A percentile compares a stretch with the other conserved stretches of the same genome.
Evolutionary conservation across 2,888 invertebrate species (phyloP).

Genomic region (Drosophila austrosaltans): DNA sequence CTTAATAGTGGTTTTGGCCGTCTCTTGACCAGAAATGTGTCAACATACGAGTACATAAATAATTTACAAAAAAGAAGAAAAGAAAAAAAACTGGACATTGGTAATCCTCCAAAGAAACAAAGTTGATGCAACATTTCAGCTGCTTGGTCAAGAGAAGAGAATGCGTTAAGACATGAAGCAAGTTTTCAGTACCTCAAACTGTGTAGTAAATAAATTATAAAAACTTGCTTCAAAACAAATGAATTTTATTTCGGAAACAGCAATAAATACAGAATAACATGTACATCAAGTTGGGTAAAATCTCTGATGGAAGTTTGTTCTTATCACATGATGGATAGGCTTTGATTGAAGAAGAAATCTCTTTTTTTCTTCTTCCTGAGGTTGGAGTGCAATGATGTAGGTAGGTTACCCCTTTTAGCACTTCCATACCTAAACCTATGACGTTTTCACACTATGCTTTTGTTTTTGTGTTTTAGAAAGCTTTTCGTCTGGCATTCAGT

Average conservation of each 20-base stretch:
- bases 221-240: too few relatives aligned
- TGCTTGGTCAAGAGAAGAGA: background rate
- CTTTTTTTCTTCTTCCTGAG: too few relatives aligned
- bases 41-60: slow-evolving; percentile 27
- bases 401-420: too few relatives aligned
- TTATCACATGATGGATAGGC: too few relatives aligned
- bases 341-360: too few relatives aligned
- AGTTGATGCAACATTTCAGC: slow-evolving; percentile 11
- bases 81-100: slow-evolving; percentile 19
- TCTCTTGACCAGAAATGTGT: slow-evolving; percentile 42
- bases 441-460: background rate
- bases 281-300: too few relatives aligned
- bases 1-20: slow-evolving; percentile 19
- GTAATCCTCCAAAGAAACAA: slow-evolving; percentile 13
- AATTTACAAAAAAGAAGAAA: slow-evolving; percentile 18
- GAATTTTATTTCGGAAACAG: too few relatives aligned
- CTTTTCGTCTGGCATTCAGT: slow-evolving; percentile 2
- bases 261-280: too few relatives aligned
- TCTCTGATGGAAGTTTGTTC: too few relatives aligned
- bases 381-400: too few relatives aligned
- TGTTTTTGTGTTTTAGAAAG: slow-evolving; percentile 13
- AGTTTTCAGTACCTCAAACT: background rate
- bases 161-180: background rate
- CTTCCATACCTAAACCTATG: background rate
- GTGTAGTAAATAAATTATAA: background rate